Base-by-base conservation (phyloP, 2,797 vertebrate genomes). In the Eremophila alpestris region DNA sequence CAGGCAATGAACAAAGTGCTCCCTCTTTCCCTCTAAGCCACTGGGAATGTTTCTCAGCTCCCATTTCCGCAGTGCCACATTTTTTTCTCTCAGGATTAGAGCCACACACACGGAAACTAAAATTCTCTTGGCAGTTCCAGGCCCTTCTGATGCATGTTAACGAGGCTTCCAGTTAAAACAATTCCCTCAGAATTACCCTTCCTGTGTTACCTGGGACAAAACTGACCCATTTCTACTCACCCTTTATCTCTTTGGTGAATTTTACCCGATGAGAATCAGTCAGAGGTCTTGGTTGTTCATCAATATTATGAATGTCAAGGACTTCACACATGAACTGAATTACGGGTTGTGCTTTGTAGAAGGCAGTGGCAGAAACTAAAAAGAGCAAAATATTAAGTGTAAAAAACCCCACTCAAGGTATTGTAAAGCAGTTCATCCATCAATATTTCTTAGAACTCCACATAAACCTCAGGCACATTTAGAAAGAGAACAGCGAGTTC, bases 181-280 rank as follows among this genome's bases (percentile, higher is more conserved):
- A 41, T n/a, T 18, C 52, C 60, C n/a, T 90, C 3, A 40, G 27
- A 40, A 63, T 10, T 20, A 75, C 10, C 48, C 17, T 11, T 7
- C 21, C 1, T 32, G n/a, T 6, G 11, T 32, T 90, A 83, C 30
- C 21, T 59, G 75, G 77, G 71, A 52, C 40, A n/a, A 80, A 46
- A 78, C 16, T 30, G 18, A 48, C 3, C 20, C 6, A 7, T 68
- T 89, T 74, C 60, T 91, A 97, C 97, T 98, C 87, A 99, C 99
- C 99, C 99, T 99, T 99, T 98, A 99, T 99, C 98, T 99, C 99
- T 99, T 99, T 99, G 99, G 99, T 99, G 98, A 99, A 99, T 98
- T 99, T 99, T 98, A 99, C 99, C 96, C 99, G 97, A 97, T 99
- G 99, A 82, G 99, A 99, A 98, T 99, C 99, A 68, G 99, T 99